A percentile compares a stretch with the other conserved stretches of the same genome.
phyloP scores from a whole-genome alignment of 2,113 vertebrate species.

The Gasterosteus aculeatus region DNA sequence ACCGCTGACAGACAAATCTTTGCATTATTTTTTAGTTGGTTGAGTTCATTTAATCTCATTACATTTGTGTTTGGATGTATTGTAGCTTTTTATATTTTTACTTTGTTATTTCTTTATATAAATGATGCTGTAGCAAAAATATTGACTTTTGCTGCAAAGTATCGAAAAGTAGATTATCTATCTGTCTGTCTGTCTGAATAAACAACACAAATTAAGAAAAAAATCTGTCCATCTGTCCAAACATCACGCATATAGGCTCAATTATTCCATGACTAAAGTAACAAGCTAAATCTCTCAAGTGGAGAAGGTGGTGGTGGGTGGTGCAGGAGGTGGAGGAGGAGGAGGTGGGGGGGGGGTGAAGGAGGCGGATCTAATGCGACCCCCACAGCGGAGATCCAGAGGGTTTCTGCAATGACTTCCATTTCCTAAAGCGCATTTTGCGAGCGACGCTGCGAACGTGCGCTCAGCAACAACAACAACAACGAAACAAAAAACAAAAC shows the following conservation, averaged over 20 bases:
- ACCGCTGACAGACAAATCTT: no score
- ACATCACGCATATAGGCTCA: no score
- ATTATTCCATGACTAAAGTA: not conserved
- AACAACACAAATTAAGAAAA: no score
- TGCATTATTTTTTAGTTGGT: no score
- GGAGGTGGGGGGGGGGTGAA: constrained; percentile 10
- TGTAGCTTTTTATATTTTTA: no score
- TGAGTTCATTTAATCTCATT: no score
- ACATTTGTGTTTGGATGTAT: no score
- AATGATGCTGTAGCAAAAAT: no score
- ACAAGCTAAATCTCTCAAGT: not conserved
- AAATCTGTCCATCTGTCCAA: not conserved
- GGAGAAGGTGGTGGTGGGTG: not conserved
- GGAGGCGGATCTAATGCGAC: constrained; percentile 74
- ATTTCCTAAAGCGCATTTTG: constrained; percentile 47
- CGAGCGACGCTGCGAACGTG: constrained; percentile 27
- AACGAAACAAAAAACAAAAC: not conserved
- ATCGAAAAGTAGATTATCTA: no score
- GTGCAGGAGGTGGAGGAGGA: not conserved
- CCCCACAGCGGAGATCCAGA: constrained; percentile 62
- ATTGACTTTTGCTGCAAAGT: no score
- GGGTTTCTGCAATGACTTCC: constrained; percentile 58
- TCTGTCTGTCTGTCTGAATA: no score
- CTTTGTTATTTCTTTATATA: no score
- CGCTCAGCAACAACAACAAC: not conserved